phyloP scores from a whole-genome alignment of 2,113 vertebrate species.

The Pseudorhombus dupliciocellatus region DNA sequence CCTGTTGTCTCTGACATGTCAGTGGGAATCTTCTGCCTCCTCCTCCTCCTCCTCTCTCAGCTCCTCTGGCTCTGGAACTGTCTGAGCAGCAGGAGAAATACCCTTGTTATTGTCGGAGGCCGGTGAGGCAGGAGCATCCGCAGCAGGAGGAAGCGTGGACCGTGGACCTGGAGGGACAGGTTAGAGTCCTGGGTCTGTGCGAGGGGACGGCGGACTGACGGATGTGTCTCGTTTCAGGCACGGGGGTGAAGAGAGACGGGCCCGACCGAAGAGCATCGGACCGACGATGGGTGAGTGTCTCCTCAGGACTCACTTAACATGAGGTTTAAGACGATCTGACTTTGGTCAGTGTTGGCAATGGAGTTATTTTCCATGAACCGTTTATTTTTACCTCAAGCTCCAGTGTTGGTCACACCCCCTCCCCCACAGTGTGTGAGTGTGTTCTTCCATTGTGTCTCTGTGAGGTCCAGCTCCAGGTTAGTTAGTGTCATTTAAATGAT shows the following conservation, averaged over 20 bases:
- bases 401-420: conserved; percentile 1
- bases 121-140: background rate
- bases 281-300: conserved; percentile 68
- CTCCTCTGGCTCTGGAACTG: conserved; percentile 7
- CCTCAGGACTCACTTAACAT: no score
- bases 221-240: conserved; percentile 69
- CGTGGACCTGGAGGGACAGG: background rate
- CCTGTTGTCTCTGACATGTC: conserved; percentile 40
- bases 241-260: conserved; percentile 51
- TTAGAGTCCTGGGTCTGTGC: conserved; percentile 8
- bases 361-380: background rate
- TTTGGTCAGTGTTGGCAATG: no score
- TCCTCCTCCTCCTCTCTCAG: background rate
- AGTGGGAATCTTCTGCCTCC: conserved; percentile 15
- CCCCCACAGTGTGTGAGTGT: background rate
- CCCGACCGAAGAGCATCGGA: conserved; percentile 59
- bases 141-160: background rate
- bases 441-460: background rate
- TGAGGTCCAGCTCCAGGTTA: background rate
- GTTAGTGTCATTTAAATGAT: background rate
- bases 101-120: background rate
- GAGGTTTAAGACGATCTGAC: no score
- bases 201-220: conserved; percentile 17
- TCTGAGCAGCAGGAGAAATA: conserved; percentile 12
- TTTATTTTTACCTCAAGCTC: background rate